Base-by-base conservation (phyloP, 2,888 invertebrate genomes). In the Pomacea canaliculata region DNA sequence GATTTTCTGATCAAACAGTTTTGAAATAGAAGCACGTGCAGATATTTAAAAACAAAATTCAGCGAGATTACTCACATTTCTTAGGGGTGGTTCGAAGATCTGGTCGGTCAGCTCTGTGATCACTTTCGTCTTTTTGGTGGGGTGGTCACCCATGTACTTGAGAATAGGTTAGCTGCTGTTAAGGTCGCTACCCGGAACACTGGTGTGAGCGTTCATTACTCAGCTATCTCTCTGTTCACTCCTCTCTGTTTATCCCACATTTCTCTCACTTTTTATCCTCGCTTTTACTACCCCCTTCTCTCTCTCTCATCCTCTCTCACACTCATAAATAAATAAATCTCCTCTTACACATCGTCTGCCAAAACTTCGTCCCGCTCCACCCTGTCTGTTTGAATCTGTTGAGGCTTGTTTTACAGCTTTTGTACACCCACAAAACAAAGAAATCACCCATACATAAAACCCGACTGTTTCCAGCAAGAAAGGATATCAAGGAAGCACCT, bases 61-160 rank as follows among this genome's bases (percentile, higher is more conserved):
- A 7, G 23, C 18, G 16, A 27, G 5, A 70, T 62, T 60, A 87
- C 92, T 91, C 88, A 93, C 93, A 89, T 97, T 97, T 92, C 98
- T 98, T 8, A 99, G 92, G 0, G 99, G 98, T 0, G 97, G 96
- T 88, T 98, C 97, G 91, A 99, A 99, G 82, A 99, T 99, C 85
- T 97, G 96, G 91, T 99, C 99, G 1, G 99, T 99, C 81, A 99
- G 95, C 91, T 99, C 99, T 89, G 98, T 98, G 60, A 98, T 97
- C 84, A 96, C 94, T 75, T 98, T 93, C 0, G 96, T 96, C 84
- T 98, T 93, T 88, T 97, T 96, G 0, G 97, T 96, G 5, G 99
- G 99, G 78, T 98, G 93, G 91, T 99, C 99, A 0, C 99, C 98
- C 98, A 99, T 99, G 90, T 99, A 99, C 91, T 98, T 99, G 59